A percentile compares a stretch with the other conserved stretches of the same genome.
phyloP scores from a whole-genome alignment of 2,888 invertebrate genomes.

The Hermaeophaga mercurialis region DNA sequence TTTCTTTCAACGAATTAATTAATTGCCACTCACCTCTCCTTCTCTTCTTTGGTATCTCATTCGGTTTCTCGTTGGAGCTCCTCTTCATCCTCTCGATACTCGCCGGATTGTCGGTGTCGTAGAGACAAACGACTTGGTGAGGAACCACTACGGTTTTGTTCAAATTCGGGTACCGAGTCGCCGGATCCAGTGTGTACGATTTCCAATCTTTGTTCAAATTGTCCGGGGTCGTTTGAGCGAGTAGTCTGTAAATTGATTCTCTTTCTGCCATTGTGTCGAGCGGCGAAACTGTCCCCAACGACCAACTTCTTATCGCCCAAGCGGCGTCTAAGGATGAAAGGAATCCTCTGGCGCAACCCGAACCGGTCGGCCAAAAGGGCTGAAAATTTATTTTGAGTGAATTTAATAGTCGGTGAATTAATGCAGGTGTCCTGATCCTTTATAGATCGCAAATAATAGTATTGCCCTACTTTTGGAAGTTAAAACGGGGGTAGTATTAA shows the following conservation, averaged over 20 bases:
- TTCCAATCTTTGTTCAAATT: constrained; percentile 90
- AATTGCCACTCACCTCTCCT: constrained; percentile 66
- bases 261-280: constrained; percentile 90
- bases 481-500: too few species aligned
- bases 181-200: constrained; percentile 85
- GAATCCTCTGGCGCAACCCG: constrained; percentile 97
- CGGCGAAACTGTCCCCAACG: constrained; percentile 69
- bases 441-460: too few species aligned
- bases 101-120: constrained; percentile 73
- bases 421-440: too few species aligned
- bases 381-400: constrained; percentile 49
- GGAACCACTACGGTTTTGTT: constrained; percentile 77
- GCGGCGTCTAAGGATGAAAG: constrained; percentile 94
- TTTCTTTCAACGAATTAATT: background rate
- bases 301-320: constrained; percentile 91
- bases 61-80: constrained; percentile 37
- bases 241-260: constrained; percentile 81
- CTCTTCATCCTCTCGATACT: constrained; percentile 63
- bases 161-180: constrained; percentile 84
- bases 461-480: too few species aligned
- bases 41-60: constrained; percentile 69
- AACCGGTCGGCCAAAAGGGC: constrained; percentile 99
- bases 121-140: constrained; percentile 73
- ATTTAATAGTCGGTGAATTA: too few species aligned
- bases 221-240: constrained; percentile 96